Evolutionary conservation across 2,797 vertebrate species (phyloP).

Genomic region (Hephaestus fuliginosus): DNA sequence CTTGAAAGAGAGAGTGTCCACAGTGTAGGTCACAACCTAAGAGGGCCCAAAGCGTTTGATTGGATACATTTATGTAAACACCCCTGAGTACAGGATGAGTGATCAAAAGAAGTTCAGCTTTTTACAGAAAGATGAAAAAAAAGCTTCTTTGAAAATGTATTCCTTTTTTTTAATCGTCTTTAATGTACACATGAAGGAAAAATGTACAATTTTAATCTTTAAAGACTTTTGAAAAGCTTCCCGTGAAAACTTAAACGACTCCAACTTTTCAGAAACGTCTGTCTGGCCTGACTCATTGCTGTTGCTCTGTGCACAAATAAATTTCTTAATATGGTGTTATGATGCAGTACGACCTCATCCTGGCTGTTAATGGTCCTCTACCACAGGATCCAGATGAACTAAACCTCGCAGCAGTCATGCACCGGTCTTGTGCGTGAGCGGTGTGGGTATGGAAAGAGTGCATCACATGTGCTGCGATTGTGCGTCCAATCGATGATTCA

Average conservation of each 20-base stretch:
- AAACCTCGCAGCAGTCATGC: constrained; percentile 40
- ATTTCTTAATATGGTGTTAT: background rate
- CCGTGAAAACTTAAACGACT: background rate
- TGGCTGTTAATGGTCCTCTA: background rate
- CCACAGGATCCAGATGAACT: background rate
- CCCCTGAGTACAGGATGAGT: background rate
- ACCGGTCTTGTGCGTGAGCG: constrained; percentile 28
- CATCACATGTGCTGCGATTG: constrained; percentile 57
- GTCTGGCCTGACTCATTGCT: background rate
- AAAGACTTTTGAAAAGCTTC: background rate
- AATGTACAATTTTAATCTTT: background rate
- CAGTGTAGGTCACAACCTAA: background rate
- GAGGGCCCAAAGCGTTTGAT: background rate
- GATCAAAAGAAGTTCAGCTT: background rate
- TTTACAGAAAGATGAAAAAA: background rate
- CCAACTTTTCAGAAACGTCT: background rate
- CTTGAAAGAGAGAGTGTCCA: background rate
- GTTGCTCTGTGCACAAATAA: background rate
- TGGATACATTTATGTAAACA: background rate
- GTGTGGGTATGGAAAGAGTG: constrained; percentile 29
- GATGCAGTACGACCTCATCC: background rate
- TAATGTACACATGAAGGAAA: background rate
- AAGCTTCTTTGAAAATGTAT: background rate
- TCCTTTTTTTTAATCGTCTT: background rate
- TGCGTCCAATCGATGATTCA: constrained; percentile 70